Evolutionary conservation across 2,113 vertebrate species (phyloP), one percentile per base, ranked within the genome.

Genomic region (Hydropotes inermis): DNA sequence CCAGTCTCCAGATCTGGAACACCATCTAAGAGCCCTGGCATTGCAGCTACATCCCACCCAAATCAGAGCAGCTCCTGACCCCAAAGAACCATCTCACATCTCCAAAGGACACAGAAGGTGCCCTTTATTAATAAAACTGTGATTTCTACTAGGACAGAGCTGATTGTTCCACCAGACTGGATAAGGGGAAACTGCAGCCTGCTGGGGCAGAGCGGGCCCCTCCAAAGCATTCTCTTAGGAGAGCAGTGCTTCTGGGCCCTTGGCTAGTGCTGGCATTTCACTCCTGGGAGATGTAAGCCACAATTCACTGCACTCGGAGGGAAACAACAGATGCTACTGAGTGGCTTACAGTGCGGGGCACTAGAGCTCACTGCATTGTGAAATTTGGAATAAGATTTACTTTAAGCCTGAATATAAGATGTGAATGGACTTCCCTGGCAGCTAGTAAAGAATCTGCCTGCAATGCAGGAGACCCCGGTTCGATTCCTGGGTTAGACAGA

Each of bases 361-460:
- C 61, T 54, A 30, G 30, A 55, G 61, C 70, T 64, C 30, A 78
- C 36, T 57, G 28, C 91, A 39, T 33, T 89, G 45, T 45, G 15
- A 28, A 89, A 60, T 33, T 30, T 15, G 33, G n/a, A 21, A 25
- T 54, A 67, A 87, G 17, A 92, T 19, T 82, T 21, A 3, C 58
- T 92, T 88, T 87, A 67, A 45, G 58, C n/a, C 30, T 64, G 12
- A 74, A 87, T 11, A 58, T 55, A 87, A 86, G 79, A 90, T 78
- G 43, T 4, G n/a, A 93, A 78, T 70, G n/a, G n/a, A 19, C 67
- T 70, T 70, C n/a, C 67, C 67, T 70, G 67, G 67, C 10, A 70
- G n/a, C 67, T 70, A 70, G n/a, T 39, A 70, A 70, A 39, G 19
- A 70, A 39, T 70, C 19, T 39, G 67, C 67, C n/a, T 70, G 67